Base-by-base conservation (phyloP, 53 echinoderm and acorn worm genomes). In the Luidia sarsii region DNA sequence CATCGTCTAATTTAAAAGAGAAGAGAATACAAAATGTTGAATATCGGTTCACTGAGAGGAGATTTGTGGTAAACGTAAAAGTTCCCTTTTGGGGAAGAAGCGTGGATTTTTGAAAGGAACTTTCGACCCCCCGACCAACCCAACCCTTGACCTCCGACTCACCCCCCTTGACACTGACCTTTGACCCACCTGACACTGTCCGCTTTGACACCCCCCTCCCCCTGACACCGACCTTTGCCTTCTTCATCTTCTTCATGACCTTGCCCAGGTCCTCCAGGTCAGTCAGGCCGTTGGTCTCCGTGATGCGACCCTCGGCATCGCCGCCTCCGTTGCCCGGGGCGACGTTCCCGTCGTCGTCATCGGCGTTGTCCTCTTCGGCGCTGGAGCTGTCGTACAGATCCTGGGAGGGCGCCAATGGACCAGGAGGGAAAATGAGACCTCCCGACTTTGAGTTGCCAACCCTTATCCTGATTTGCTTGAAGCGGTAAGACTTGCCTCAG, bases 251-350 rank as follows among this genome's bases (percentile, higher is more conserved):
- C 28, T 60, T 88, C 85, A 94, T 94, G 75, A 94, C 83, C n/a
- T 75, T 72, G 21, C 94, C 94, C 39, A 94, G 53, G 72, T 94
- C 94, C 61, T 94, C 94, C 4, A 94, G 68, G 71, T 94, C 94
- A 16, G 91, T 57, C 27, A 94, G 83, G 9, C 75, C 85, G 54
- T 85, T 53, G 3, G 71, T 72, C 72, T 62, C 45, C 22, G 36
- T 84, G 71, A 84, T 43, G 54, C 37, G 35, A 57, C 72, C 45
- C 45, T 66, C 45, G 14, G 57, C 37, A 33, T 79, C 86, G n/a
- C 68, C 64, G 33, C 75, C 54, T 28, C 53, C 64, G 33, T 74
- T 82, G 16, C 71, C 79, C 48, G 50, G 49, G 50, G 28, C 68
- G 48, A 88, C 94, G 7, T 52, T 59, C 16, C 72, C 73, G 22